Percentiles rank a stretch among this genome's conserved stretches.
Conservation (phyloP, 2,113 vertebrate species). For the Rhea pennata region DNA sequence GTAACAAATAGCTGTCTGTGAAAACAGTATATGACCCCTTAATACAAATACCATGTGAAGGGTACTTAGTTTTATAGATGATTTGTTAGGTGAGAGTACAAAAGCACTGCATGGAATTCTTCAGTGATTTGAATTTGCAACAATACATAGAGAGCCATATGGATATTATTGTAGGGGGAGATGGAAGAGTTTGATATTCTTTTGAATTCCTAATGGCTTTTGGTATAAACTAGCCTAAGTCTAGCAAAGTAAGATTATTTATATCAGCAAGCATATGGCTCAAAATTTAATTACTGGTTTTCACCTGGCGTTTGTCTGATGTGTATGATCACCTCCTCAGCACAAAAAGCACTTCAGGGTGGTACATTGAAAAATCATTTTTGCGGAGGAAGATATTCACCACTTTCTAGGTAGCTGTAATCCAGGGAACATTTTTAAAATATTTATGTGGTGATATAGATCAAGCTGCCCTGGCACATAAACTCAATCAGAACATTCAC, state of each 20-base stretch:
- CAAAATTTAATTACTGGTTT: not conserved
- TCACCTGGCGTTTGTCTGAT: not conserved
- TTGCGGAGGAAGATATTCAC: not conserved
- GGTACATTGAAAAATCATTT: not conserved
- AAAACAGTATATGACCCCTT: constrained; percentile 51
- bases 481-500: not conserved
- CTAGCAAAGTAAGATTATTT: not conserved
- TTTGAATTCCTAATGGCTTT: constrained; percentile 8
- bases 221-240: not conserved
- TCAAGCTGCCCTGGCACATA: not conserved
- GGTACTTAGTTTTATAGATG: constrained; percentile 41
- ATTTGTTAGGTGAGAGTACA: constrained; percentile 44
- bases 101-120: constrained; percentile 41
- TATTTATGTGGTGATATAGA: not conserved
- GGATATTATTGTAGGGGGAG: not conserved
- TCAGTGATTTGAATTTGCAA: constrained; percentile 34
- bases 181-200: not conserved
- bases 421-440: not conserved
- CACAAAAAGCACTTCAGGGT: not conserved
- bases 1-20: constrained; percentile 48
- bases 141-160: constrained; percentile 5
- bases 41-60: constrained; percentile 45
- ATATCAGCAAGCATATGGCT: not conserved
- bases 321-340: not conserved
- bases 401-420: not conserved